Evolutionary conservation across 1,140 invertebrate species (phyloP).

Genomic region (Sitobion miscanthi): DNA sequence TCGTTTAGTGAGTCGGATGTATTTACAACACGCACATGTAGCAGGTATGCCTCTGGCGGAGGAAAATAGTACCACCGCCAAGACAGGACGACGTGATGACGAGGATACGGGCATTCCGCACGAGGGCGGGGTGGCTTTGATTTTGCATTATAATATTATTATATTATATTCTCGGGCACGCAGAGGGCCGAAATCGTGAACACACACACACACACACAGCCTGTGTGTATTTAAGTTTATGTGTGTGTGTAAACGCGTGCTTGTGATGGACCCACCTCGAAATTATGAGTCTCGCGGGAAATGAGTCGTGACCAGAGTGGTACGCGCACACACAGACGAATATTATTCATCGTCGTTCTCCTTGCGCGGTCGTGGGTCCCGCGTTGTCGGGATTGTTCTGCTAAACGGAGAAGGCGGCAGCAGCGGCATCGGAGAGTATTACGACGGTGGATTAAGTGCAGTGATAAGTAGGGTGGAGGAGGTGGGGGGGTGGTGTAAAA

Average conservation of each 20-base stretch:
- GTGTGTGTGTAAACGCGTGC: background rate
- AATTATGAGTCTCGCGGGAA: slow-evolving; percentile 42
- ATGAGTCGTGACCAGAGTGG: background rate
- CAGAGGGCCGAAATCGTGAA: background rate
- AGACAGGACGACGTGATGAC: background rate
- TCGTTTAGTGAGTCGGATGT: background rate
- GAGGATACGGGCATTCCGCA: background rate
- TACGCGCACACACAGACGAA: background rate
- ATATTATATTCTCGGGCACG: background rate
- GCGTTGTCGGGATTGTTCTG: background rate
- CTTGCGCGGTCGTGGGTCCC: background rate
- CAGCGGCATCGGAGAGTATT: background rate
- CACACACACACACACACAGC: background rate
- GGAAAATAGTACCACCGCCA: background rate
- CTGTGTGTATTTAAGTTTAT: too few species aligned
- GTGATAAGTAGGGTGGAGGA: background rate
- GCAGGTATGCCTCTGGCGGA: background rate
- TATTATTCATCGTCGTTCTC: background rate
- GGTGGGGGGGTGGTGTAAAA: background rate
- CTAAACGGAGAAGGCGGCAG: background rate
- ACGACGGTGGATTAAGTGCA: background rate
- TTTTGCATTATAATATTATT: background rate
- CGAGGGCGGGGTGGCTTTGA: background rate
- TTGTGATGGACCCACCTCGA: background rate
- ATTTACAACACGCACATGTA: too few species aligned